A percentile compares a stretch with the other conserved stretches of the same genome.
Evolutionary conservation across 2,797 vertebrate species (phyloP).

Genomic region (Lycodopsis pacificus): DNA sequence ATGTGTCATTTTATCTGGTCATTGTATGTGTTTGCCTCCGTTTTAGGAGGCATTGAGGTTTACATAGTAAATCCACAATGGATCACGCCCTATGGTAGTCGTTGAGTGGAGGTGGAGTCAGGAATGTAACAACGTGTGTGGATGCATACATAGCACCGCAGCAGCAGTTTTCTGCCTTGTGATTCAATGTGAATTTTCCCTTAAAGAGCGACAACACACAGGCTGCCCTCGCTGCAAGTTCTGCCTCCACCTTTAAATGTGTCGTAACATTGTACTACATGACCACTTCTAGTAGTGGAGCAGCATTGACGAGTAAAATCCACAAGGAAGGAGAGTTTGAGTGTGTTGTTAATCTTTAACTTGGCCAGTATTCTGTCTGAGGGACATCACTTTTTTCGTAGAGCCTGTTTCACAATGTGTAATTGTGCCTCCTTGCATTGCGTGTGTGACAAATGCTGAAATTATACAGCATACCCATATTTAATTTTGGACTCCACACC

Average conservation of each 20-base stretch:
- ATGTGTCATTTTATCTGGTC: conserved; percentile 22
- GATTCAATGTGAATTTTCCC: conserved; percentile 24
- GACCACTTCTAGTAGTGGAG: neutral
- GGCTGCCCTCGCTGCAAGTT: conserved; percentile 1
- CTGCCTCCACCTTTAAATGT: neutral
- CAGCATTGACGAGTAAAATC: neutral
- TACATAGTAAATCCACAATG: conserved; percentile 34
- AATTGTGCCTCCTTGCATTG: conserved; percentile 20
- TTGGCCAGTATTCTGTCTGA: conserved; percentile 20
- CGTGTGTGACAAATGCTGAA: conserved; percentile 30
- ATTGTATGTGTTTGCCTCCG: conserved; percentile 68
- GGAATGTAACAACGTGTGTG: neutral
- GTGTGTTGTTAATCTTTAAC: conserved; percentile 24
- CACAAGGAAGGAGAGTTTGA: neutral
- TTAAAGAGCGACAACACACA: conserved; percentile 3
- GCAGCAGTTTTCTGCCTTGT: conserved; percentile 9
- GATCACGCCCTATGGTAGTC: neutral
- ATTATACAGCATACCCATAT: conserved; percentile 8
- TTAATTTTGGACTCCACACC: conserved; percentile 6
- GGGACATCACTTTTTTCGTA: conserved; percentile 30
- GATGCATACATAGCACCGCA: neutral
- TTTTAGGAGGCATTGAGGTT: conserved; percentile 76
- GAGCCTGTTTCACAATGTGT: conserved; percentile 19
- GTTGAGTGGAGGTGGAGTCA: neutral
- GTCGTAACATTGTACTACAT: neutral